Conservation (phyloP, 2,888 invertebrate genomes). For the Chaetoderma sp. region DNA sequence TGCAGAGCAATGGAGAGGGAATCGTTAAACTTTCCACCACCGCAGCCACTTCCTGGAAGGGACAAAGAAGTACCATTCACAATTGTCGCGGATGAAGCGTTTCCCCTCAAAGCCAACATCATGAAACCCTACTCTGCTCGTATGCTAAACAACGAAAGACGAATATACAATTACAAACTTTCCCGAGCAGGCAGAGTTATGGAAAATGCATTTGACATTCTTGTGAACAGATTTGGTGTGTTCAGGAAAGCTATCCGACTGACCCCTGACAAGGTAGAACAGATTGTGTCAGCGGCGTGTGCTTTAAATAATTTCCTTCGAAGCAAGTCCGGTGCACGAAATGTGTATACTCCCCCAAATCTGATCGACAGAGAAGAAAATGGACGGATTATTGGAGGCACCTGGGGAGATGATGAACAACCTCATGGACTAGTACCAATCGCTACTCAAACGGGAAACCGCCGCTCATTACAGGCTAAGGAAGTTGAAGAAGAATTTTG, state of each 20-base stretch:
- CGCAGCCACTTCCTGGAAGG: too few species aligned
- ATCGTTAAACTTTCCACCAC: too few species aligned
- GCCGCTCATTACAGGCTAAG: neutral
- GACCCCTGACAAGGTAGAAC: slow-evolving; percentile 3
- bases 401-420: neutral
- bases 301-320: slow-evolving; percentile 5
- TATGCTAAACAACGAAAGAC: slow-evolving; percentile 2
- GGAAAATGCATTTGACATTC: neutral
- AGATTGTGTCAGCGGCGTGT: slow-evolving; percentile 1
- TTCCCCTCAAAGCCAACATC: slow-evolving; percentile 2
- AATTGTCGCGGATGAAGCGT: slow-evolving; percentile 8
- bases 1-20: neutral
- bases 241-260: slow-evolving; percentile 2
- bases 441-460: neutral
- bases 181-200: neutral
- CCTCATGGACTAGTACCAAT: neutral
- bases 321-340: neutral
- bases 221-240: slow-evolving; percentile 8
- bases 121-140: slow-evolving; percentile 4
- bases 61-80: neutral
- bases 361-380: neutral
- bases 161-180: slow-evolving; percentile 5
- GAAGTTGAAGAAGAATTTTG: neutral
- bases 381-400: neutral
- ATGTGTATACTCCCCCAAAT: neutral